Evolutionary conservation across 2,113 vertebrate species (phyloP), one percentile per base, ranked within the genome.

Genomic region (Coracopsis vasa): DNA sequence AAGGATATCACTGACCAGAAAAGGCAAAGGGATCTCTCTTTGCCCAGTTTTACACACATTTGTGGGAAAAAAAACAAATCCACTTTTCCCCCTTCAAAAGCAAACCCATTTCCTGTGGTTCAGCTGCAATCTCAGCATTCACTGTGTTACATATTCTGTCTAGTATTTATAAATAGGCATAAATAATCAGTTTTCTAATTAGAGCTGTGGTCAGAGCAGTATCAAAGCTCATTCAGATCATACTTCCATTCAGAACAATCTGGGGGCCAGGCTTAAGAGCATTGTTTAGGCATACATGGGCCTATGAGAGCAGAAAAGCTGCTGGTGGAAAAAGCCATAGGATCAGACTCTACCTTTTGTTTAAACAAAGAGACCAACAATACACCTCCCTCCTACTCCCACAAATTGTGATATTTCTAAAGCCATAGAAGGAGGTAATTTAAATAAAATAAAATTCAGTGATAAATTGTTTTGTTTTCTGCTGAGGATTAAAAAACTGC

Each of bases 231-330:
- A 53, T 37, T 65, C 2, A 1, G 13, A n/a, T 56, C 50, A 4
- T 27, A 9, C 17, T 86, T 67, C 53, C 15, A 16, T 56, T 61
- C 75, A 50, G 45, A 37, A 54, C 23, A 29, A 35, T 31, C 28
- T 73, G 21, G 2, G 3, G 24, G 5, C n/a, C 37, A 79, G 70
- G 10, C 47, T 42, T 39, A 51, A 58, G 33, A 81, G 9, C 33
- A 10, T 23, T 0, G 0, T 80, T 74, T 48, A n/a, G 15, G 42
- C 23, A 11, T 15, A 29, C 9, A 4, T 16, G 45, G 15, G n/a
- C 17, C 21, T 31, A 48, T 0, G 0, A 25, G 27, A 10, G 7
- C 47, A 44, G 18, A 44, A 84, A n/a, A 77, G 50, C 64, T 87
- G 16, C n/a, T 51, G 10, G 16, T 88, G 39, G 20, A 37, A n/a